A percentile compares a stretch with the other conserved stretches of the same genome.
phyloP scores from a whole-genome alignment of 2,113 vertebrate species.

The Murina feae region DNA sequence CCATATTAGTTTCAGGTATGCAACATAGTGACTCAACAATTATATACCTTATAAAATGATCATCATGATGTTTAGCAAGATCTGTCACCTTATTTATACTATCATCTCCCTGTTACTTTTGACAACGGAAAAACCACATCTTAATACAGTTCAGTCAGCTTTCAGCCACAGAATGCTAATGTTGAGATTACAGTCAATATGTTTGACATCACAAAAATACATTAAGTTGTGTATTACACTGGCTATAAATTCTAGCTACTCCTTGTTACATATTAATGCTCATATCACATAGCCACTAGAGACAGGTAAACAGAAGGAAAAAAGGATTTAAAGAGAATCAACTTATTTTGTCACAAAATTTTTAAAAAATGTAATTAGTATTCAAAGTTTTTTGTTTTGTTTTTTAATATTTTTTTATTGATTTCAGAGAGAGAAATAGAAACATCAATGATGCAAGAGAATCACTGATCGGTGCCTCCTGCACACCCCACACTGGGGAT shows the following conservation, averaged over 20 bases:
- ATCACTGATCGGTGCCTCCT: too few relatives aligned
- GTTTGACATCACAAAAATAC: neutral
- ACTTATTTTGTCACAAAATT: neutral
- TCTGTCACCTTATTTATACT: neutral
- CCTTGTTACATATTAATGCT: neutral
- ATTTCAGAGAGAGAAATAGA: too few relatives aligned
- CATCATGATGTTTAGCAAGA: neutral
- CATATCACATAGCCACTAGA: neutral
- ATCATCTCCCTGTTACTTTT: neutral
- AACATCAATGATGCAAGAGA: too few relatives aligned
- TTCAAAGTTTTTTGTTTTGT: neutral
- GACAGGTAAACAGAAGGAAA: neutral
- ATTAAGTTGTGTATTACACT: neutral
- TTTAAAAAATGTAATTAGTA: neutral
- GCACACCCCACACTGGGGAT: too few relatives aligned
- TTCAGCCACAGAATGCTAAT: neutral
- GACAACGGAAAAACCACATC: neutral
- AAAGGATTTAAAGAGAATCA: neutral
- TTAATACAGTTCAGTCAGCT: neutral
- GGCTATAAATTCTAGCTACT: neutral
- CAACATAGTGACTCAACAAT: neutral
- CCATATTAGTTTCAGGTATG: neutral
- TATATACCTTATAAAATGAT: neutral
- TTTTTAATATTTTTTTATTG: too few relatives aligned
- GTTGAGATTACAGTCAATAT: neutral